Base-by-base conservation (phyloP, 2,113 vertebrate genomes). In the Cinclus mexicanus region DNA sequence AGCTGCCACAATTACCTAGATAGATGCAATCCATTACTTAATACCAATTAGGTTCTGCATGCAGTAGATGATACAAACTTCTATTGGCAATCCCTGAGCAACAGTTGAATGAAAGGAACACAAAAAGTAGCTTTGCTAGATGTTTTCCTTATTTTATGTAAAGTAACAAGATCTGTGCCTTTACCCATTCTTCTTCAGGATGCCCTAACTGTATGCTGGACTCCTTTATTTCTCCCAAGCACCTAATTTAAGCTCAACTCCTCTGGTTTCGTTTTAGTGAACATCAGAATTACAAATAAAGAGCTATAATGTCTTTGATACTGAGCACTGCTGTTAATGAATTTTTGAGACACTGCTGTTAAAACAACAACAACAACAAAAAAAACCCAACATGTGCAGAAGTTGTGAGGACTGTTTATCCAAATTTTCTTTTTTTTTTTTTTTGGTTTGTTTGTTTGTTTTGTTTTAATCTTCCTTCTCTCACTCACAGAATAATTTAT, bases 391-490 rank as follows among this genome's bases (percentile, higher is more conserved):
- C 71, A 78, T 86, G 96, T 97, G 97, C 97, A 95, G 96, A 96
- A 96, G 97, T 69, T 94, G 95, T 67, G 68, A 95, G 91, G 97
- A 88, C 97, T 96, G 98, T 97, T 92, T 97, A 97, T 97, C 98
- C 95, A 84, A 72, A 83, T 44, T 37, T 71, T 59, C 76, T 87
- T 90, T 89, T 95, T 69, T 28, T 10, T 21, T 82, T 82, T 15
- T 91, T n/a, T 63, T 56, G 7, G 7, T 37, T 37, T 37, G 35
- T 37, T 37, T 37, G 35, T 37, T 42, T 81, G 2, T 47, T 96
- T 93, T 46, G 52, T 96, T 97, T 97, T 97, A 97, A 95, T 95
- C 94, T 95, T 96, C 95, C 95, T 94, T 97, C 92, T 96, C 97
- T 98, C 95, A 95, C 95, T 97, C 94, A 97, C 94, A 96, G 95